Percentiles rank a stretch among this genome's conserved stretches.
These are phyloP conservation scores for Acrocephalus scirpaceus DNA, from an alignment of 2,797 vertebrate species.

Conservation along the genomic window DNA sequence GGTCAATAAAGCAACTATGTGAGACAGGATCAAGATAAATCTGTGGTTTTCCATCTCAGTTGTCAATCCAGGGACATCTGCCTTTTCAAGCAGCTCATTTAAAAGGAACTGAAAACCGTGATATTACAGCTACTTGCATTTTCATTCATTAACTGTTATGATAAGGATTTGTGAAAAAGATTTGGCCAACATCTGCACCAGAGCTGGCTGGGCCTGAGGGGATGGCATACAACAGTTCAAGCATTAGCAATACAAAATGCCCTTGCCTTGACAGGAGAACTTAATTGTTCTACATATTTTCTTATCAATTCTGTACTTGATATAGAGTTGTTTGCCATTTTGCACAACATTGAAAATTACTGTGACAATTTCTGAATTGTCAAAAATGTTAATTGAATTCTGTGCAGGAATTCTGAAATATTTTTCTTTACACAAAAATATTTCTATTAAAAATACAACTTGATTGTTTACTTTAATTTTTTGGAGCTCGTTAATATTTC, in stretches of 20 bases:
- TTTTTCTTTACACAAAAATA: background rate
- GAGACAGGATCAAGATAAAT: background rate
- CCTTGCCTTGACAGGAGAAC: background rate
- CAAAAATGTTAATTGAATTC: background rate
- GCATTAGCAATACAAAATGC: background rate
- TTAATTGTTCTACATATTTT: background rate
- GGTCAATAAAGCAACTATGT: background rate
- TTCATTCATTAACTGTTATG: background rate
- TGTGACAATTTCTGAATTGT: background rate
- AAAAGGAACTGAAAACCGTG: background rate
- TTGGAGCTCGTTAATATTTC: background rate
- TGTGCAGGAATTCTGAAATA: background rate
- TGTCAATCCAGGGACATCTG: background rate
- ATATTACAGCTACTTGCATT: background rate
- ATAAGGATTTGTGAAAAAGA: background rate
- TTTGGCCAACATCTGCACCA: background rate
- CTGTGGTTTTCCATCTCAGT: background rate
- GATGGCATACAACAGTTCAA: background rate
- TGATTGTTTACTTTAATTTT: rapidly evolving
- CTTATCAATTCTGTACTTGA: background rate
- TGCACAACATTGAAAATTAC: background rate
- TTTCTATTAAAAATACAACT: background rate
- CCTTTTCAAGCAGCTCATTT: background rate
- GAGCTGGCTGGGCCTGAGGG: background rate
- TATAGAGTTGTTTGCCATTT: background rate